Evolutionary conservation across 2,888 invertebrate species (phyloP).

Genomic region (Heliconius cydno): DNA sequence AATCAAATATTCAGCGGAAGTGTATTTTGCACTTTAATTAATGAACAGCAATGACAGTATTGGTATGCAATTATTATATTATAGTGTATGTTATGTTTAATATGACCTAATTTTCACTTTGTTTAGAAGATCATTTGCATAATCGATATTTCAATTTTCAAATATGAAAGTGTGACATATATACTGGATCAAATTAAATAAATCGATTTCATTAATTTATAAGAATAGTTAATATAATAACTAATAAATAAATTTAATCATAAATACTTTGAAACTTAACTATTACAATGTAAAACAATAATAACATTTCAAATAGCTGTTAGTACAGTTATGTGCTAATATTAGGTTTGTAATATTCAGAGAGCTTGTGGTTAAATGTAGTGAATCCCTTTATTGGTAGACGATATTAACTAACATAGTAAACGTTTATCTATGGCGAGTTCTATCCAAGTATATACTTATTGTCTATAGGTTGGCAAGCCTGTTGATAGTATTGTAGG

Average conservation of each 20-base stretch:
- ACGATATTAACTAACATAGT: conserved; percentile 15
- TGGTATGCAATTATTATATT: conserved; percentile 7
- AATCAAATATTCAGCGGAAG: conserved; percentile 4
- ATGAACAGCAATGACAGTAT: conserved; percentile 22
- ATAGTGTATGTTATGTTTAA: conserved; percentile 14
- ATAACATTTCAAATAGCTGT: conserved; percentile 11
- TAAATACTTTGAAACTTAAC: not conserved
- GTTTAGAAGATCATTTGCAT: not conserved
- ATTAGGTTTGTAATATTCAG: conserved; percentile 22
- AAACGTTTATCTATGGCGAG: not conserved
- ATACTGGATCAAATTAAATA: not conserved
- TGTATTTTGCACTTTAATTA: conserved; percentile 32
- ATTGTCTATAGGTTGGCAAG: too few species aligned
- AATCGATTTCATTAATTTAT: too few species aligned
- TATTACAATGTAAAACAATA: not conserved
- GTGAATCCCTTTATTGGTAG: conserved; percentile 18
- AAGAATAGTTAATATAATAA: too few species aligned
- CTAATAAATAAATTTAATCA: too few species aligned
- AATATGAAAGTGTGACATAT: not conserved
- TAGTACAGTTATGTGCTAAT: conserved; percentile 21
- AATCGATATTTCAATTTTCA: not conserved
- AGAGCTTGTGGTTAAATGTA: conserved; percentile 8
- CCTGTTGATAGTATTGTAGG: too few species aligned
- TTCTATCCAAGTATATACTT: not conserved
- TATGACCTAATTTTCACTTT: conserved; percentile 22